These are phyloP conservation scores for Phoxinus dragarum DNA, from an alignment of 2,797 vertebrate species.

Conservation along the genomic window DNA sequence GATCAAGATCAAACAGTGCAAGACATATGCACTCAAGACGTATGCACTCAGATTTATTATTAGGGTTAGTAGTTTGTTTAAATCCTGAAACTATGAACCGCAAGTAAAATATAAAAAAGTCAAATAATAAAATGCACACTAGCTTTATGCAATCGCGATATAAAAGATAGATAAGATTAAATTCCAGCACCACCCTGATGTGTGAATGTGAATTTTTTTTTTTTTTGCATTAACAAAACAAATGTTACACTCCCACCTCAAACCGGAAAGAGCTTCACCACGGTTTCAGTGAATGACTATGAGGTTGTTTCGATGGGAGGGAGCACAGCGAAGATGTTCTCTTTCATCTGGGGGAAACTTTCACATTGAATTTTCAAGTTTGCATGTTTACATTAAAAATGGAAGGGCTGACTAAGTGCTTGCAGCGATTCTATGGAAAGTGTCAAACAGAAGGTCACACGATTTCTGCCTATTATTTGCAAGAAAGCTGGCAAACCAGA, in stretches of 20 bases:
- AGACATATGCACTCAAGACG: not conserved
- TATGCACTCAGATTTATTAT: not conserved
- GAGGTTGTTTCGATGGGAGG: slow-evolving; percentile 10
- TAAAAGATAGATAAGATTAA: not conserved
- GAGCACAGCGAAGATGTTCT: slow-evolving; percentile 8
- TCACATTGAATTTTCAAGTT: slow-evolving; percentile 3
- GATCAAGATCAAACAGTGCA: not conserved
- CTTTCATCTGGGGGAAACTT: slow-evolving; percentile 9
- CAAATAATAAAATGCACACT: not conserved
- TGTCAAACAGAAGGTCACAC: slow-evolving; percentile 26
- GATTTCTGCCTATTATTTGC: not conserved
- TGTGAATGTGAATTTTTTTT: not conserved
- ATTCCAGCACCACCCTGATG: not conserved
- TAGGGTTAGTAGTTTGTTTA: not conserved
- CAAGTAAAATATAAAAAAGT: not conserved
- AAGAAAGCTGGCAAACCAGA: not conserved
- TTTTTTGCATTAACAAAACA: slow-evolving; percentile 3
- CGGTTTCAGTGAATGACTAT: slow-evolving; percentile 31
- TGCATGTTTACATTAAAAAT: slow-evolving; percentile 16
- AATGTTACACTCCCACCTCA: slow-evolving; percentile 32
- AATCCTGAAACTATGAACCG: not conserved
- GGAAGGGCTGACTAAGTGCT: slow-evolving; percentile 29
- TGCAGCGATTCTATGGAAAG: slow-evolving; percentile 7
- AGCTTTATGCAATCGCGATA: not conserved
- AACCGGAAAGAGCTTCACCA: slow-evolving; percentile 35